phyloP scores from a whole-genome alignment of 1,140 invertebrate species.

The Temnothorax longispinosus region DNA sequence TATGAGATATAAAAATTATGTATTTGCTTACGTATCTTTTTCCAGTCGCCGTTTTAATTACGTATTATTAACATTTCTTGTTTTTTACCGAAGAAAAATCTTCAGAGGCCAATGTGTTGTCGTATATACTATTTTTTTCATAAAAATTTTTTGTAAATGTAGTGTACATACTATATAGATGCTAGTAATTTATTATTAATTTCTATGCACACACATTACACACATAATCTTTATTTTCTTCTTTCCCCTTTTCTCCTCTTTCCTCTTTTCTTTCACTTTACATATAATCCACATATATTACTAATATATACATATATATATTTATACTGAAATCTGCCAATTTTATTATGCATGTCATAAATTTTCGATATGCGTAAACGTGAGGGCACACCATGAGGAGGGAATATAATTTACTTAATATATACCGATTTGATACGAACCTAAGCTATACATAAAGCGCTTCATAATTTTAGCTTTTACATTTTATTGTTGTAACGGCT shows the following conservation, averaged over 20 bases:
- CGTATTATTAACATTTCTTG: constrained; percentile 2
- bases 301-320: constrained; percentile 45
- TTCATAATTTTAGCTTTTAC: constrained; percentile 43
- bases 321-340: constrained; percentile 43
- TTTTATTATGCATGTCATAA: constrained; percentile 50
- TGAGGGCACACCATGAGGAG: constrained; percentile 2
- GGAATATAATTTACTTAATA: constrained; percentile 38
- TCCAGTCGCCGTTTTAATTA: not conserved
- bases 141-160: constrained; percentile 27
- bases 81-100: constrained; percentile 7
- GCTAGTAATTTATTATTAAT: constrained; percentile 47
- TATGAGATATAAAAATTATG: not conserved
- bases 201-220: constrained; percentile 33
- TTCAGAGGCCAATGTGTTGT: not conserved
- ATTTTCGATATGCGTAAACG: constrained; percentile 43
- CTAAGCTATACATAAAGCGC: constrained; percentile 19
- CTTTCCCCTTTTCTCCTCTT: not conserved
- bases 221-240: not conserved
- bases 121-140: not conserved
- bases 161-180: constrained; percentile 37
- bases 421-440: constrained; percentile 15
- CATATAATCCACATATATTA: constrained; percentile 26
- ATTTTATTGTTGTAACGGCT: constrained; percentile 16
- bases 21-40: not conserved
- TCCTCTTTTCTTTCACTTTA: not conserved